Evolutionary conservation across 2,797 vertebrate species (phyloP).

Genomic region (Heteromormyrus szaboi): DNA sequence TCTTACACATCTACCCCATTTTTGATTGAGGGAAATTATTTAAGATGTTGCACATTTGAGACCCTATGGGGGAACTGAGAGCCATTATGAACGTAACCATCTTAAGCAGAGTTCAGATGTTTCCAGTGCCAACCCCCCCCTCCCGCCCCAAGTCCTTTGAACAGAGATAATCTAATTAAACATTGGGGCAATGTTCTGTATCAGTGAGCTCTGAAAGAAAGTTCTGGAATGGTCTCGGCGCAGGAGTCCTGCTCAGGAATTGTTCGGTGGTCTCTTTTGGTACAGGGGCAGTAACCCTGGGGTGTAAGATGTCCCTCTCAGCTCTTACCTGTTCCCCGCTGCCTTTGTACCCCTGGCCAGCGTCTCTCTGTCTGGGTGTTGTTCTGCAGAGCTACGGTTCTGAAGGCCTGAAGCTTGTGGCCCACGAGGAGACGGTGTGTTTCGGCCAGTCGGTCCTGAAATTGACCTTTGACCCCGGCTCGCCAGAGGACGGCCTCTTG

Average conservation of each 20-base stretch:
- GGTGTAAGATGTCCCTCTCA: background rate
- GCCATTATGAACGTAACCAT: background rate
- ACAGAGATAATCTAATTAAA: background rate
- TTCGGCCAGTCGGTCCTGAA: slow-evolving; percentile 90
- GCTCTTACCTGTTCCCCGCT: background rate
- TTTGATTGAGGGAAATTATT: background rate
- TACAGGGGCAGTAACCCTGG: background rate
- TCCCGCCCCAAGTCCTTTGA: background rate
- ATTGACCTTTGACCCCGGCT: slow-evolving; percentile 93
- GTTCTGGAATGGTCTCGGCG: background rate
- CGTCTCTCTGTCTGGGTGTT: slow-evolving; percentile 1
- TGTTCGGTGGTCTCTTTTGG: background rate
- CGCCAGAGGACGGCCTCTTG: slow-evolving; percentile 76
- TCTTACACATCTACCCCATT: background rate
- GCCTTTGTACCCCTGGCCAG: background rate
- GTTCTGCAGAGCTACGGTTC: slow-evolving; percentile 59
- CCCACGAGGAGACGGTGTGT: slow-evolving; percentile 86
- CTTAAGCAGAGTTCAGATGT: background rate
- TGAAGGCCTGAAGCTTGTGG: slow-evolving; percentile 85
- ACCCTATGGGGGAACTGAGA: background rate
- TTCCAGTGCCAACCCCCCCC: background rate
- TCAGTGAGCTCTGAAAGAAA: background rate
- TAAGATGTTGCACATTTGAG: background rate
- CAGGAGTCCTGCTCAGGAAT: background rate
- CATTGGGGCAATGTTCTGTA: background rate